These are phyloP conservation scores for Hyaena hyaena DNA, from an alignment of 2,113 vertebrate species.

Conservation along the genomic window DNA sequence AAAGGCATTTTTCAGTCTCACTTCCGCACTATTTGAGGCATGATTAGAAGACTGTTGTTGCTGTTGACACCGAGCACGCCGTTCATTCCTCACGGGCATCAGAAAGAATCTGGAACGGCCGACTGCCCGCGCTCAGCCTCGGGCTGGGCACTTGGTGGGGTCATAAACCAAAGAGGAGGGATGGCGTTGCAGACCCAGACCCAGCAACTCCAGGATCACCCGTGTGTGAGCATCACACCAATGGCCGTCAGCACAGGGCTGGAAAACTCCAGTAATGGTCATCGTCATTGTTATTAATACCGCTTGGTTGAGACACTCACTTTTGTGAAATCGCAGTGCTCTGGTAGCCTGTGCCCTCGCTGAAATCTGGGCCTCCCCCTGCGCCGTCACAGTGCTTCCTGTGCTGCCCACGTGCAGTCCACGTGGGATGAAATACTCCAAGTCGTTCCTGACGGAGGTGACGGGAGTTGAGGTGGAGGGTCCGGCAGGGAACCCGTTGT, in stretches of 20 bases:
- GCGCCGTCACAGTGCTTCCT: rapidly evolving
- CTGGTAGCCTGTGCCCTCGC: neutral
- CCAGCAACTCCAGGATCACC: neutral
- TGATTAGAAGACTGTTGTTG: neutral
- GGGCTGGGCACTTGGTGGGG: neutral
- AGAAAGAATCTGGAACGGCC: neutral
- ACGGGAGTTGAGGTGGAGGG: rapidly evolving
- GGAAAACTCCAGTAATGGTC: neutral
- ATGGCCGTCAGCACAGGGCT: rapidly evolving
- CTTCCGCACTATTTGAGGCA: neutral
- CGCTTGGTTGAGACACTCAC: rapidly evolving
- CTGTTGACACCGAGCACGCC: rapidly evolving
- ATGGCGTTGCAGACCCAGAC: neutral
- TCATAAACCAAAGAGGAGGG: neutral
- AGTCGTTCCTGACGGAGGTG: neutral
- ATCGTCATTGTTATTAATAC: too few species aligned
- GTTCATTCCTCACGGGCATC: neutral
- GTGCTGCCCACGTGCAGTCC: neutral
- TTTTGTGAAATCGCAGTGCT: neutral
- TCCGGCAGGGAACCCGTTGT: neutral
- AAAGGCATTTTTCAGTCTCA: neutral
- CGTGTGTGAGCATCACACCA: neutral
- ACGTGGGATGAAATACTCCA: rapidly evolving
- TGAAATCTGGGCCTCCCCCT: too few species aligned
- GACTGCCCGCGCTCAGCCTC: rapidly evolving